Percentiles rank a stretch among this genome's conserved stretches.
Conservation (phyloP, 1,140 invertebrate species). For the Penaeus chinensis region DNA sequence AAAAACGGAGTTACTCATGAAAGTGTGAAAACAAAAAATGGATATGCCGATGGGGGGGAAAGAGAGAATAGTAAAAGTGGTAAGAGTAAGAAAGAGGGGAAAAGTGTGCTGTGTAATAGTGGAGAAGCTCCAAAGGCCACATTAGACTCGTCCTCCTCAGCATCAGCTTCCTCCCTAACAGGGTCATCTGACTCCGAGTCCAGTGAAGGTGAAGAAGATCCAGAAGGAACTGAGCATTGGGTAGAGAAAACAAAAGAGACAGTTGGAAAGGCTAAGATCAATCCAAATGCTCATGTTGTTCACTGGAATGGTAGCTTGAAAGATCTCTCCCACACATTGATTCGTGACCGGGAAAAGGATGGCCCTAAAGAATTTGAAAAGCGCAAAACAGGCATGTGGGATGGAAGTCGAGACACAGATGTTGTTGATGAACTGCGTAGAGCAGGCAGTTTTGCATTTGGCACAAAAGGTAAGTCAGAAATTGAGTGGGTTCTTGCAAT, state of each 20-base stretch:
- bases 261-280: slow-evolving; percentile 26
- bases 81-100: slow-evolving; percentile 19
- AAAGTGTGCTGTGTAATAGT: not conserved
- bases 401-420: slow-evolving; percentile 25
- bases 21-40: slow-evolving; percentile 35
- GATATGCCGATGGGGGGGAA: slow-evolving; percentile 10
- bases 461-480: slow-evolving; percentile 37
- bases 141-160: slow-evolving; percentile 24
- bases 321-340: slow-evolving; percentile 23
- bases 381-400: slow-evolving; percentile 35
- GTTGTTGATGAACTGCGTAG: slow-evolving; percentile 50
- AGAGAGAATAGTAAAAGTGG: slow-evolving; percentile 24
- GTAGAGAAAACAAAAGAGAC: slow-evolving; percentile 52
- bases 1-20: slow-evolving; percentile 46
- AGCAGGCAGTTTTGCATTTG: slow-evolving; percentile 45
- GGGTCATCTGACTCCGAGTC: slow-evolving; percentile 19
- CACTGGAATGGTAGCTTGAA: slow-evolving; percentile 36
- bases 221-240: slow-evolving; percentile 32
- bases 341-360: not conserved
- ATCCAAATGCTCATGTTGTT: slow-evolving; percentile 20
- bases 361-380: not conserved
- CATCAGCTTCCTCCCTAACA: slow-evolving; percentile 23
- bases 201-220: slow-evolving; percentile 35
- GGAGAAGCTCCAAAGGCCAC: slow-evolving; percentile 1
- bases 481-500: not conserved